Evolutionary conservation across 1,140 invertebrate species (phyloP), one percentile per base, ranked within the genome.

Genomic region (Watersipora subatra): DNA sequence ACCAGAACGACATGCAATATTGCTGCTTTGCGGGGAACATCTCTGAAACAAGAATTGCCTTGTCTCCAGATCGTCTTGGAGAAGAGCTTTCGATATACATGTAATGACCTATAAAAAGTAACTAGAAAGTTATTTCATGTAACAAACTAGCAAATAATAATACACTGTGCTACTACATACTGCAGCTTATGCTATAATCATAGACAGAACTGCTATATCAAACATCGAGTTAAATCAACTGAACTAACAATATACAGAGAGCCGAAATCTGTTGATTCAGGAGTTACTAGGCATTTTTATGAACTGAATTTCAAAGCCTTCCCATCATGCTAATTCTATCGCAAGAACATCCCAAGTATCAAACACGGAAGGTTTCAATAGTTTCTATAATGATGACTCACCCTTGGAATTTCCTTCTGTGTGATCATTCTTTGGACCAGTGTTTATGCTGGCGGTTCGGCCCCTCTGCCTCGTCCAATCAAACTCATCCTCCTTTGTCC

Each of bases 61-160:
- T 73, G 57, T 73, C 69, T 46, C 72, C 72, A 19, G 28, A 19
- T 62, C 28, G 64, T 17, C 72, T 64, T 57, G 76, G 75, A 62
- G 59, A 2, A 12, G 72, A 73, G 3, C 76, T 68, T 65, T 79
- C 76, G 34, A 79, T 75, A 61, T 73, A 75, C 34, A 77, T 56
- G 64, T 79, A 80, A 58, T 68, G 12, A 22, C 58, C 58, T 59
- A 22, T 12, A 59, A 59, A 7, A 59, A 28, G 27, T 55, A 55
- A n/a, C n/a, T n/a, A n/a, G n/a, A n/a, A 46, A 46, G 34, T n/a
- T 46, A 12, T 46, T 46, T 46, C 34, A 46, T 46, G n/a, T 12
- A 46, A 46, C n/a, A n/a, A n/a, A n/a, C n/a, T n/a, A n/a, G n/a
- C n/a, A n/a, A n/a, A n/a, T n/a, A n/a, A n/a, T n/a, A n/a, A n/a